Conservation (phyloP, 2,113 vertebrate species). For the Clarias gariepinus region DNA sequence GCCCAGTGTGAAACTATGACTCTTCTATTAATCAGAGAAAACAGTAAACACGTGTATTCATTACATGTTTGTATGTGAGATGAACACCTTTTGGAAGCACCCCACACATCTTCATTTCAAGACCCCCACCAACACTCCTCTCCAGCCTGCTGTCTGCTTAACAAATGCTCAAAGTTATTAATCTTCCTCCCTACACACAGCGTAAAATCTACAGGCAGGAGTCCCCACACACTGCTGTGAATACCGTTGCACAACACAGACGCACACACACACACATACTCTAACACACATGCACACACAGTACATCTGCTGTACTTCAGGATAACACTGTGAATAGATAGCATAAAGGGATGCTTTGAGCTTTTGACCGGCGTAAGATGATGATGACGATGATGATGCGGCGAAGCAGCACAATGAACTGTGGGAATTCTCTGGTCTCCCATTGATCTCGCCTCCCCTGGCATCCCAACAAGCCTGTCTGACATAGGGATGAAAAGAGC, state of each 20-base stretch:
- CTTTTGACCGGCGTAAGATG: constrained; percentile 64
- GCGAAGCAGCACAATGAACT: constrained; percentile 75
- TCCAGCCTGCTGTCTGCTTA: constrained; percentile 59
- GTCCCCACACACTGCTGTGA: constrained; percentile 63
- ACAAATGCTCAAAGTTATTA: constrained; percentile 70
- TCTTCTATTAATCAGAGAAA: constrained; percentile 43
- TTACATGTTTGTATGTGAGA: constrained; percentile 43
- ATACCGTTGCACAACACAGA: constrained; percentile 63
- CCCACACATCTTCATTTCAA: constrained; percentile 48
- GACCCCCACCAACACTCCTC: constrained; percentile 48
- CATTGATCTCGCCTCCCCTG: constrained; percentile 76
- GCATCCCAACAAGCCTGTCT: constrained; percentile 70
- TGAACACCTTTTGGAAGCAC: constrained; percentile 43
- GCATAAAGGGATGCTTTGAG: constrained; percentile 79
- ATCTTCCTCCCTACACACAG: constrained; percentile 60
- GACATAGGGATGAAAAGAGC: constrained; percentile 72
- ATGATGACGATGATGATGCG: constrained; percentile 63
- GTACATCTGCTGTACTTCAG: constrained; percentile 71
- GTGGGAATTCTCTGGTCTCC: constrained; percentile 78
- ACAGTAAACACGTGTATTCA: constrained; percentile 45
- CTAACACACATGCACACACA: constrained; percentile 31
- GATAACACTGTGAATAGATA: constrained; percentile 73
- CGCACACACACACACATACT: constrained; percentile 25
- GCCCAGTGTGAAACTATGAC: constrained; percentile 24
- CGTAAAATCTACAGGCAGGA: constrained; percentile 67